Evolutionary conservation across 2,113 vertebrate genomes (phyloP).

Genomic region (Aleadryas rufinucha): DNA sequence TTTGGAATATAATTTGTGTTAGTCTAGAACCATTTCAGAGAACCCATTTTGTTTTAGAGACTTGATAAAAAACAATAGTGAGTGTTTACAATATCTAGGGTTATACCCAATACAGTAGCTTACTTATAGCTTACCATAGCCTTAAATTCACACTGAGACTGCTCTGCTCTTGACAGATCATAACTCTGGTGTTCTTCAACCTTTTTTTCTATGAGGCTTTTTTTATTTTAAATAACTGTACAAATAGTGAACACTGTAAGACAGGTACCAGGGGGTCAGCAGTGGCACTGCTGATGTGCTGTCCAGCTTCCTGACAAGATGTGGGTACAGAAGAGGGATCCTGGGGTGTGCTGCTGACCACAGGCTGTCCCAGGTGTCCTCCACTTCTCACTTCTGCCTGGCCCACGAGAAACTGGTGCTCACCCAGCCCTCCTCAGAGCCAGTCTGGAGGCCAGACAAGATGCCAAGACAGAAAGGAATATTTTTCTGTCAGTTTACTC

Average conservation of each 20-base stretch:
- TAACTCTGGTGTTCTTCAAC: neutral
- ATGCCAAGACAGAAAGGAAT: neutral
- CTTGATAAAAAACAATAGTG: neutral
- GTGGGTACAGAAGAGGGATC: neutral
- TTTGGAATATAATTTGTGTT: neutral
- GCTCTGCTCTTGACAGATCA: neutral
- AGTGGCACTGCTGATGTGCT: fast-evolving
- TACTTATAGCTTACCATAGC: neutral
- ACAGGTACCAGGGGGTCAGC: neutral
- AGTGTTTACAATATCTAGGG: neutral
- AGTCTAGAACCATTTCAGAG: neutral
- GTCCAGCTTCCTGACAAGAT: neutral
- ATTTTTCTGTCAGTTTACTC: neutral
- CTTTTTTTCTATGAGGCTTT: neutral
- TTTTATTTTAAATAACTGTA: neutral
- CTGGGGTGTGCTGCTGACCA: fast-evolving
- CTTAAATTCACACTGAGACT: neutral
- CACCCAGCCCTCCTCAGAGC: neutral
- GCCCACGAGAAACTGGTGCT: neutral
- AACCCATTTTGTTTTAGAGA: neutral
- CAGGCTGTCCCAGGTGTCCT: fast-evolving
- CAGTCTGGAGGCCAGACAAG: neutral
- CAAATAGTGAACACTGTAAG: neutral
- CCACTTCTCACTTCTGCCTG: neutral
- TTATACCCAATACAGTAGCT: neutral